phyloP scores from a whole-genome alignment of 2,888 invertebrate genomes.

The Escarpia spicata region DNA sequence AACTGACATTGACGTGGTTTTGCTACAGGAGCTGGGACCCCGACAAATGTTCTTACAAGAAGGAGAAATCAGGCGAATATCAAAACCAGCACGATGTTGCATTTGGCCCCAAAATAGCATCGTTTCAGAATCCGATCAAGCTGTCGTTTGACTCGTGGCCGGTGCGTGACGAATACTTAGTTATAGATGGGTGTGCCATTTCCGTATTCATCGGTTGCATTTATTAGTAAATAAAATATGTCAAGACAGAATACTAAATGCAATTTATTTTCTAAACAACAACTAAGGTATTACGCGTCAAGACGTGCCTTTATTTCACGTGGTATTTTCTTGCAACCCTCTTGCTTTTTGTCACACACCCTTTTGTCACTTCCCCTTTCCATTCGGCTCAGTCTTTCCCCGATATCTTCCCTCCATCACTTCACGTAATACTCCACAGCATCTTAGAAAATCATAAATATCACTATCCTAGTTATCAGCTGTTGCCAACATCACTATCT shows the following conservation, averaged over 20 bases:
- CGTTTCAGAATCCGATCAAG: neutral
- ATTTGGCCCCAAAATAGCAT: neutral
- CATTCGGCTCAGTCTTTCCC: neutral
- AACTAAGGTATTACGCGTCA: neutral
- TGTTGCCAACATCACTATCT: too few species aligned
- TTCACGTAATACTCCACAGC: too few species aligned
- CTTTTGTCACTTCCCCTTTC: neutral
- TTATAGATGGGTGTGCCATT: neutral
- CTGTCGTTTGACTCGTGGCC: neutral
- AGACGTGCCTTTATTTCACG: neutral
- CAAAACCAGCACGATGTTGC: neutral
- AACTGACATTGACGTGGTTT: neutral
- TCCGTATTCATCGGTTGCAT: neutral
- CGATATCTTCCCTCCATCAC: neutral
- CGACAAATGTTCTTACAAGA: neutral
- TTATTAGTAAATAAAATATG: neutral
- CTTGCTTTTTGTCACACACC: neutral
- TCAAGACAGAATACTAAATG: neutral
- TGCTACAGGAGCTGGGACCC: neutral
- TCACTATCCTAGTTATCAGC: too few species aligned
- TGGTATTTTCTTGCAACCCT: neutral
- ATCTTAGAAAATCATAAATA: too few species aligned
- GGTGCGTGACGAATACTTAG: neutral
- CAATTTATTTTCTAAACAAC: neutral
- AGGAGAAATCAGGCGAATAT: neutral